Conservation (phyloP, 64 coral and sea anemone genomes). For the Stichodactyla mertensii region DNA sequence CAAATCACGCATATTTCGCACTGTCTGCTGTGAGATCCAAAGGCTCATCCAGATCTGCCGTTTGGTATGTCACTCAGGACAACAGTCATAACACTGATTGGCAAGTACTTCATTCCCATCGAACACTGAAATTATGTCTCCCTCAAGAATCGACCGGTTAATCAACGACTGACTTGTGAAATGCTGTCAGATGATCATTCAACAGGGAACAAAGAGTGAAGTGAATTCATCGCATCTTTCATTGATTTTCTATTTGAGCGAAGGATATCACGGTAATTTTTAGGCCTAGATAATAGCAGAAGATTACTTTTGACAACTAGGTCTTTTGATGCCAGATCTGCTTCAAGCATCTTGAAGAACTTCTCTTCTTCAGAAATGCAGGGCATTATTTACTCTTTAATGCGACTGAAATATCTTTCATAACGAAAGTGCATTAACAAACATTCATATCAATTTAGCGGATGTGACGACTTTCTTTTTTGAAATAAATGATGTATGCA, state of each 20-base stretch:
- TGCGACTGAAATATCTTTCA: background rate
- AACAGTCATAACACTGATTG: slow-evolving; percentile 7
- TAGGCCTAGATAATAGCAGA: background rate
- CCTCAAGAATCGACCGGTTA: background rate
- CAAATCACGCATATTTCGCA: background rate
- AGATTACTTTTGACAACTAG: background rate
- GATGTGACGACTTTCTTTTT: background rate
- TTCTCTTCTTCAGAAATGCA: background rate
- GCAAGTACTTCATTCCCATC: background rate
- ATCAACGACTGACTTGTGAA: slow-evolving; percentile 13
- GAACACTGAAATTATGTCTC: slow-evolving; percentile 3
- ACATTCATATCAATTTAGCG: background rate
- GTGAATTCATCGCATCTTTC: background rate
- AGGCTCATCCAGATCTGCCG: background rate
- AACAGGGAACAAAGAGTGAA: slow-evolving; percentile 2
- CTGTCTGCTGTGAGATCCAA: background rate
- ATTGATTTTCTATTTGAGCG: background rate
- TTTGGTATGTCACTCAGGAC: slow-evolving; percentile 1
- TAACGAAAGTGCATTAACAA: background rate
- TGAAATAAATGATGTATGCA: background rate
- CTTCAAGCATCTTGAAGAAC: slow-evolving; percentile 1
- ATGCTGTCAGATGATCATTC: background rate
- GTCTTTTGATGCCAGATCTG: background rate
- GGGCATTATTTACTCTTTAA: background rate
- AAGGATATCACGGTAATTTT: background rate